Evolutionary conservation across 1,140 invertebrate genomes (phyloP).

Genomic region (Diorhabda sublineata): DNA sequence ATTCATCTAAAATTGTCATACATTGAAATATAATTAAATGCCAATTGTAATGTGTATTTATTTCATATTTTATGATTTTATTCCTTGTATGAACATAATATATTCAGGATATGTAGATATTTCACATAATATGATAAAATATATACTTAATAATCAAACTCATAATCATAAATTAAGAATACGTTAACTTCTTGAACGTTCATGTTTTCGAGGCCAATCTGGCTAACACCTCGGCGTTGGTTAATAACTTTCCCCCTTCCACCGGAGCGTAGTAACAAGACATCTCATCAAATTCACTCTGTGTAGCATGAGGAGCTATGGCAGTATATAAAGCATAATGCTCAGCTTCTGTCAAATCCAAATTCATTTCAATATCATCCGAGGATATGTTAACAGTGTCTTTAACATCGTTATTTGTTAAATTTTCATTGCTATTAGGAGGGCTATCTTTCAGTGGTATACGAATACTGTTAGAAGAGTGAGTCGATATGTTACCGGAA

Average conservation of each 20-base stretch:
- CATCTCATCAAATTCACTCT: slow-evolving; percentile 81
- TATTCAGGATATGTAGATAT: too few species aligned
- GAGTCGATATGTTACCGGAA: slow-evolving; percentile 33
- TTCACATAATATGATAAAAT: too few species aligned
- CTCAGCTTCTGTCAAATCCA: slow-evolving; percentile 76
- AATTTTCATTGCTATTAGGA: slow-evolving; percentile 20
- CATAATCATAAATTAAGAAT: too few species aligned
- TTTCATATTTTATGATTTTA: too few species aligned
- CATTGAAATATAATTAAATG: background rate
- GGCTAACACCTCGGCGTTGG: slow-evolving; percentile 36
- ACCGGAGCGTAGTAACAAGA: slow-evolving; percentile 82
- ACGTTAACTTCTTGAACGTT: too few species aligned
- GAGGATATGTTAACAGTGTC: slow-evolving; percentile 2
- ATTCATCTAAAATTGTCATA: background rate
- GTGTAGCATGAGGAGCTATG: slow-evolving; percentile 76
- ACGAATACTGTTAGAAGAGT: slow-evolving; percentile 50
- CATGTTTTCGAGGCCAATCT: slow-evolving; percentile 35
- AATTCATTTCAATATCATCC: slow-evolving; percentile 41
- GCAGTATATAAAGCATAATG: slow-evolving; percentile 81
- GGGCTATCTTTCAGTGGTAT: slow-evolving; percentile 58
- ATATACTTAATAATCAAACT: too few species aligned
- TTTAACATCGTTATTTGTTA: background rate
- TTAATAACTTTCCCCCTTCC: slow-evolving; percentile 65
- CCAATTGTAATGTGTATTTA: too few species aligned
- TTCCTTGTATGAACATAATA: too few species aligned